Base-by-base conservation (phyloP, 2,113 vertebrate species). In the Eleginops maclovinus region DNA sequence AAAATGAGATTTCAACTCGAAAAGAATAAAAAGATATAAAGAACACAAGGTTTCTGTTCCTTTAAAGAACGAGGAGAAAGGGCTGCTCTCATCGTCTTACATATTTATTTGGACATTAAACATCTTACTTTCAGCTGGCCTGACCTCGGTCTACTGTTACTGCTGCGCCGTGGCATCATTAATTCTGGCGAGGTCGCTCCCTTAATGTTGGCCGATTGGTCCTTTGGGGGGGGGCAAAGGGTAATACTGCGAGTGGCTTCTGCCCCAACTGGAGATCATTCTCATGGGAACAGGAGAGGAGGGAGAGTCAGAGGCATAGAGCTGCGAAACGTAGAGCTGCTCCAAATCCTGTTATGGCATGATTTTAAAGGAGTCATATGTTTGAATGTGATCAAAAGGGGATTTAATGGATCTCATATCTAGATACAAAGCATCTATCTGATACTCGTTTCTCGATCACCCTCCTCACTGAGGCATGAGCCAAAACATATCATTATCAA, bases 211-310 rank as follows among this genome's bases (percentile, higher is more conserved):
- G 77, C 58, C 85, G 61, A 36, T 36, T 36, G 31, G 31, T 74
- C 80, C 76, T 75, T 41, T 55, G 88, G 83, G 79, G 75, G 72
- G 28, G 69, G 60, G 78, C 77, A 53, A 82, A 65, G 72, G 82
- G 91, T 92, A 83, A 78, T 62, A 50, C 64, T 63, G 73, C 14
- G 61, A 65, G 36, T 77, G 87, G 83, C 90, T 88, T 91, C 82
- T 91, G 89, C 84, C 87, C 88, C 65, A 41, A 75, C 31, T 2
- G 31, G 66, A 85, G 71, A 87, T 87, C 66, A 77, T 94, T 94
- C 70, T 91, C 93, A 92, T 93, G 92, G 89, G 92, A 94, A 94
- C 84, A 47, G 16, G 62, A 54, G 46, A 17, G 81, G 46, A 67
- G 16, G 0, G 63, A 63, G 58, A 75, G 75, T 21, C 70, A 12